phyloP scores from a whole-genome alignment of 2,797 vertebrate genomes.

The Danio tinwini region DNA sequence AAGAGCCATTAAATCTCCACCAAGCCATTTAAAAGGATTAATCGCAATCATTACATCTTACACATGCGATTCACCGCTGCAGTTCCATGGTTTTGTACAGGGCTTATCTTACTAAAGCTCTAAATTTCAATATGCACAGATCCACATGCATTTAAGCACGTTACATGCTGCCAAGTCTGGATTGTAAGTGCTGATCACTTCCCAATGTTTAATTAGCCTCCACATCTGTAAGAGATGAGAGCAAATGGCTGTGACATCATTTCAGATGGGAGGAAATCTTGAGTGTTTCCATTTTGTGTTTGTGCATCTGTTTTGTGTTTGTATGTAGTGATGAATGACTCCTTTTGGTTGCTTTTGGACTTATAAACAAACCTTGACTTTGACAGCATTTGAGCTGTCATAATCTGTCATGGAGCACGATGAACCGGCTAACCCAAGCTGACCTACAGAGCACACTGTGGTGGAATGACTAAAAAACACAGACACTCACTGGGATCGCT shows the following conservation, averaged over 20 bases:
- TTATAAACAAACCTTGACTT: conserved; percentile 52
- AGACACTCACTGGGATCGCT: conserved; percentile 5
- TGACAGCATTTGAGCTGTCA: conserved; percentile 39
- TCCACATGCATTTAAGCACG: conserved; percentile 25
- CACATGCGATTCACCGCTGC: conserved; percentile 18
- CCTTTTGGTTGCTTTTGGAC: conserved; percentile 45
- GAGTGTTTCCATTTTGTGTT: conserved; percentile 60
- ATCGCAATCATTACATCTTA: conserved; percentile 43
- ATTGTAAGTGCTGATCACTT: conserved; percentile 71
- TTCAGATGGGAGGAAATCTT: conserved; percentile 68
- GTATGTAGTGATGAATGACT: conserved; percentile 45
- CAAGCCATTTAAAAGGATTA: conserved; percentile 30
- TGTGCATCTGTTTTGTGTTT: conserved; percentile 47
- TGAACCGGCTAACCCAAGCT: conserved; percentile 43
- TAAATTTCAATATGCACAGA: background rate
- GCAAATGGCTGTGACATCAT: conserved; percentile 73
- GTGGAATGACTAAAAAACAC: conserved; percentile 25
- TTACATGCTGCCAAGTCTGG: conserved; percentile 45
- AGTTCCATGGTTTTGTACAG: conserved; percentile 16
- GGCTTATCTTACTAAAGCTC: conserved; percentile 26
- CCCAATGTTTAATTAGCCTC: conserved; percentile 68
- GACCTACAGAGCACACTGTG: conserved; percentile 23
- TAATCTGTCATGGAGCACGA: conserved; percentile 39
- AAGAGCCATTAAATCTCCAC: conserved; percentile 23
- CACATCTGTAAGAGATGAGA: conserved; percentile 74